Evolutionary conservation across 1,140 invertebrate species (phyloP).

Genomic region (Physella acuta): DNA sequence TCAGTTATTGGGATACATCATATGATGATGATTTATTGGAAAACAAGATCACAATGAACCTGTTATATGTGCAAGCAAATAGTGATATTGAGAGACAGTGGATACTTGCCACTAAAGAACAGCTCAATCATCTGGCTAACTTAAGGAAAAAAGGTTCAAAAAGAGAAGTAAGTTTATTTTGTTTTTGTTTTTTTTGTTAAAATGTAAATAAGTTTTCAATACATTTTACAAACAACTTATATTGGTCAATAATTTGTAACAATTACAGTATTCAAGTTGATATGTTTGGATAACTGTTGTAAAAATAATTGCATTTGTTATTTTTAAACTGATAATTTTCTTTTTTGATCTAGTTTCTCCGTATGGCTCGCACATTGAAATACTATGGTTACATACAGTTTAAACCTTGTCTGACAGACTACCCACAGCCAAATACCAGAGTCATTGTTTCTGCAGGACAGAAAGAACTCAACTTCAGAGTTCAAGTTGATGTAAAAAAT

Average conservation of each 20-base stretch:
- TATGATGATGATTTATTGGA: slow-evolving; percentile 81
- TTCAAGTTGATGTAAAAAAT: slow-evolving; percentile 43
- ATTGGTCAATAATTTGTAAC: no score
- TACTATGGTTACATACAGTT: slow-evolving; percentile 90
- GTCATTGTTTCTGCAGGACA: slow-evolving; percentile 75
- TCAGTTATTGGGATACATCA: slow-evolving; percentile 84
- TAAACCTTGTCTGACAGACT: slow-evolving; percentile 75
- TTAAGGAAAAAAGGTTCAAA: slow-evolving; percentile 77
- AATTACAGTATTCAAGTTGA: no score
- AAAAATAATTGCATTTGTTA: neutral
- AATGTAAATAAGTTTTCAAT: no score
- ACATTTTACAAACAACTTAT: no score
- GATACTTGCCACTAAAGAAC: slow-evolving; percentile 73
- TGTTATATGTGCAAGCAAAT: slow-evolving; percentile 78
- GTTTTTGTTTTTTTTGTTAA: slow-evolving; percentile 1
- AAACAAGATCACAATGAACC: slow-evolving; percentile 78
- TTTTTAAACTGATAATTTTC: slow-evolving; percentile 2
- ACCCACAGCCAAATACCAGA: slow-evolving; percentile 70
- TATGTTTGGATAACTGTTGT: no score
- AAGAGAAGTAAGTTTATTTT: slow-evolving; percentile 69
- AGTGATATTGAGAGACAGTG: slow-evolving; percentile 81
- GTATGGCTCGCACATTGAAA: slow-evolving; percentile 76
- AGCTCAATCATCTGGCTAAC: slow-evolving; percentile 69
- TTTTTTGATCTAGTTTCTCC: slow-evolving; percentile 71
- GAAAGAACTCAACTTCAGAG: slow-evolving; percentile 75